These are phyloP conservation scores for Amphiduros pacificus DNA, from an alignment of 2,888 invertebrate genomes.

Conservation along the genomic window DNA sequence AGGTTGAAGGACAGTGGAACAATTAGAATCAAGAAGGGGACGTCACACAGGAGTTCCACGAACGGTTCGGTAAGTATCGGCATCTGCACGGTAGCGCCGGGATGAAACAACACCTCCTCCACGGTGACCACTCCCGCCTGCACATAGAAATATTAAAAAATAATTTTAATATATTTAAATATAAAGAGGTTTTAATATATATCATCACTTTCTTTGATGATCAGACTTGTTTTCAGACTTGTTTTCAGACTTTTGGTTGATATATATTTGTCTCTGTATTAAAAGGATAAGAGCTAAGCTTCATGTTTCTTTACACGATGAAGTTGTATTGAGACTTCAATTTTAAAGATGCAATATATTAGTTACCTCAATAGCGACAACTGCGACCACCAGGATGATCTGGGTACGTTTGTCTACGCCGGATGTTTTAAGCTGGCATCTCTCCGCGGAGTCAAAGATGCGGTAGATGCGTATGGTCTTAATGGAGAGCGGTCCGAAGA, in stretches of 20 bases:
- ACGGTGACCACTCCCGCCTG: neutral
- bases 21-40: slow-evolving; percentile 35
- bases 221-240: too few relatives aligned
- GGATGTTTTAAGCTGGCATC: neutral
- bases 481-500: neutral
- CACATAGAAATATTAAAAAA: too few relatives aligned
- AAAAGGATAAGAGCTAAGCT: too few relatives aligned
- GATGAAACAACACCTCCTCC: neutral
- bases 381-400: neutral
- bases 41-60: slow-evolving; percentile 39
- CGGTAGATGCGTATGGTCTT: neutral
- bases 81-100: slow-evolving; percentile 1
- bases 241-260: too few relatives aligned
- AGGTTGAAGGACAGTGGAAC: slow-evolving; percentile 30
- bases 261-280: too few relatives aligned
- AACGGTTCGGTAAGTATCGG: slow-evolving; percentile 31
- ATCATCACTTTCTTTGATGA: too few relatives aligned
- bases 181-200: too few relatives aligned
- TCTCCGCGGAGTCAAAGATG: neutral
- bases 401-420: neutral
- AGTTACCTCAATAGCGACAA: neutral
- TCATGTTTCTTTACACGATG: too few relatives aligned
- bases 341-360: too few relatives aligned
- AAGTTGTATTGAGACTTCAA: too few relatives aligned
- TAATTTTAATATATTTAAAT: too few relatives aligned